Conservation (phyloP, 2,797 vertebrate genomes). For the Emydoidea blandingii region DNA sequence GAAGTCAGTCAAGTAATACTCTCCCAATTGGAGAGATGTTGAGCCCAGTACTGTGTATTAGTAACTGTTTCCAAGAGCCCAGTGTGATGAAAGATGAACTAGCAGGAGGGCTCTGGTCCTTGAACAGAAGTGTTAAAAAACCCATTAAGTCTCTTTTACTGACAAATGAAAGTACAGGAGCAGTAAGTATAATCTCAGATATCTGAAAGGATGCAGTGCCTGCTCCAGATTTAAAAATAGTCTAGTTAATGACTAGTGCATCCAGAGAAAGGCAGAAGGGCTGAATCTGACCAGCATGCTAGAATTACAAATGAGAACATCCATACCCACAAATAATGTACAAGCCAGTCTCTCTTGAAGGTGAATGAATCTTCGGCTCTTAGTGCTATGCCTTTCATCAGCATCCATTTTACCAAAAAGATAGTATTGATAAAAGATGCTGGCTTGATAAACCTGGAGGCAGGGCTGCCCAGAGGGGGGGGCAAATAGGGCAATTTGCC, state of each 20-base stretch:
- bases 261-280: slow-evolving; percentile 33
- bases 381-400: slow-evolving; percentile 36
- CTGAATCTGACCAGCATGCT: slow-evolving; percentile 30
- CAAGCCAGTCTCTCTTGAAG: slow-evolving; percentile 29
- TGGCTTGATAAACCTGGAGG: slow-evolving; percentile 31
- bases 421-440: slow-evolving; percentile 4
- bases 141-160: slow-evolving; percentile 49
- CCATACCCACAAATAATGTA: slow-evolving; percentile 38
- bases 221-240: slow-evolving; percentile 47
- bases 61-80: slow-evolving; percentile 42
- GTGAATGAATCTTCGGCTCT: slow-evolving; percentile 29
- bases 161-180: slow-evolving; percentile 22
- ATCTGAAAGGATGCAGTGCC: slow-evolving; percentile 44
- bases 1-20: slow-evolving; percentile 32
- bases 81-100: slow-evolving; percentile 31
- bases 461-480: too few species aligned
- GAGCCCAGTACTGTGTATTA: not conserved
- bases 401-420: slow-evolving; percentile 22
- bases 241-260: slow-evolving; percentile 49
- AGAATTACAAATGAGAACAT: slow-evolving; percentile 40
- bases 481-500: too few species aligned
- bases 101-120: not conserved
- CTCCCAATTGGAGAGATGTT: not conserved
- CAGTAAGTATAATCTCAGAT: slow-evolving; percentile 57
- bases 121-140: slow-evolving; percentile 52